Percentiles rank a stretch among this genome's conserved stretches.
phyloP scores from a whole-genome alignment of 1,140 invertebrate genomes.

The Drosophila melanica region DNA sequence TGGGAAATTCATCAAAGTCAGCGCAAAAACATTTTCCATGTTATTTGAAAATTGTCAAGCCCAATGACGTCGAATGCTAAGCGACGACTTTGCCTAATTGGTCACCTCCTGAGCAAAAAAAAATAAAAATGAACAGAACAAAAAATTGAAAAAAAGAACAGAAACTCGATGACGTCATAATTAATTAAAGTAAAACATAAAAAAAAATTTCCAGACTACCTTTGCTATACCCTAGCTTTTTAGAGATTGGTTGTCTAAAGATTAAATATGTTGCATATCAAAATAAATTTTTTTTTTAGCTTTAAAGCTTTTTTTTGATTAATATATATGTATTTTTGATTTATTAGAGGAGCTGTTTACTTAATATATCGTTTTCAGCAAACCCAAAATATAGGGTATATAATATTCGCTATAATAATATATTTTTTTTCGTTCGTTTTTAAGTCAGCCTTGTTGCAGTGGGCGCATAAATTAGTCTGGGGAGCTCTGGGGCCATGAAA shows the following conservation, averaged over 20 bases:
- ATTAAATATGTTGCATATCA: background rate
- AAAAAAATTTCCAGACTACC: background rate
- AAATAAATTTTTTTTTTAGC: background rate
- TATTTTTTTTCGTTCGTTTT: background rate
- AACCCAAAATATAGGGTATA: background rate
- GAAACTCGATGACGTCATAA: constrained; percentile 39
- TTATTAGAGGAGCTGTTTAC: no score
- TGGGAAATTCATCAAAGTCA: constrained; percentile 41
- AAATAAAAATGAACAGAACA: background rate
- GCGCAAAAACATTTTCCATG: constrained; percentile 38
- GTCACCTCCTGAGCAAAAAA: constrained; percentile 12
- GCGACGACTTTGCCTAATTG: constrained; percentile 37
- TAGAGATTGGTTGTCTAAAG: background rate
- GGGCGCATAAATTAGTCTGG: constrained; percentile 49
- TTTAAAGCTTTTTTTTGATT: no score
- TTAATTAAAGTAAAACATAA: constrained; percentile 45
- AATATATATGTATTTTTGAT: no score
- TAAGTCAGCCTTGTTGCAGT: constrained; percentile 21
- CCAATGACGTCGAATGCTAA: constrained; percentile 24
- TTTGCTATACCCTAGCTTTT: background rate
- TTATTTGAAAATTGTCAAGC: constrained; percentile 38
- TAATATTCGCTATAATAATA: background rate
- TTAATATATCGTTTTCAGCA: no score
- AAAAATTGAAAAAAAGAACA: background rate
- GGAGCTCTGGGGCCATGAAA: constrained; percentile 25